These are phyloP conservation scores for Macrotis lagotis DNA, from an alignment of 2,113 vertebrate species.

Conservation along the genomic window DNA sequence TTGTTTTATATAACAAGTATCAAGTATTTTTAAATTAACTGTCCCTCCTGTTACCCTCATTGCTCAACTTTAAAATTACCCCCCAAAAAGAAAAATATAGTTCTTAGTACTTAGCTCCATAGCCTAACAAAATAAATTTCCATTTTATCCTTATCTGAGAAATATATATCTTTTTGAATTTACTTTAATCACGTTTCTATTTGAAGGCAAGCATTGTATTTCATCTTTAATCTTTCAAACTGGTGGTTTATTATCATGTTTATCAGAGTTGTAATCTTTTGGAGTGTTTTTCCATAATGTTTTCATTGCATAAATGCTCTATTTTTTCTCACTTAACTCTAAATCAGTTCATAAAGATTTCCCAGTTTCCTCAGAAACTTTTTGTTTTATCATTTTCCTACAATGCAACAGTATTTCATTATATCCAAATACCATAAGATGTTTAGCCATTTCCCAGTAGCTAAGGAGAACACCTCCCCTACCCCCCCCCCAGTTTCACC, in stretches of 20 bases:
- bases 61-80: constrained; percentile 23
- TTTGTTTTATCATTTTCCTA: background rate
- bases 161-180: background rate
- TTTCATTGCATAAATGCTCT: background rate
- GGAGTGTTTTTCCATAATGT: background rate
- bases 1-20: background rate
- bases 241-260: background rate
- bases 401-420: background rate
- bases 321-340: background rate
- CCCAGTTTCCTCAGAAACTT: background rate
- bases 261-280: background rate
- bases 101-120: background rate
- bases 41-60: background rate
- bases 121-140: background rate
- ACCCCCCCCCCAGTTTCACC: background rate
- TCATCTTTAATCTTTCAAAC: background rate
- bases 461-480: background rate
- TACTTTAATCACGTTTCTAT: background rate
- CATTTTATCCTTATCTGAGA: background rate
- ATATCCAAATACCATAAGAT: background rate
- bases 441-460: background rate
- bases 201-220: background rate
- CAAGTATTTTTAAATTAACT: background rate
- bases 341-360: background rate
- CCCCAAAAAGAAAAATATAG: background rate